Percentiles rank a stretch among this genome's conserved stretches.
These are phyloP conservation scores for Agelaius tricolor DNA, from an alignment of 2,113 vertebrate species.

Conservation along the genomic window DNA sequence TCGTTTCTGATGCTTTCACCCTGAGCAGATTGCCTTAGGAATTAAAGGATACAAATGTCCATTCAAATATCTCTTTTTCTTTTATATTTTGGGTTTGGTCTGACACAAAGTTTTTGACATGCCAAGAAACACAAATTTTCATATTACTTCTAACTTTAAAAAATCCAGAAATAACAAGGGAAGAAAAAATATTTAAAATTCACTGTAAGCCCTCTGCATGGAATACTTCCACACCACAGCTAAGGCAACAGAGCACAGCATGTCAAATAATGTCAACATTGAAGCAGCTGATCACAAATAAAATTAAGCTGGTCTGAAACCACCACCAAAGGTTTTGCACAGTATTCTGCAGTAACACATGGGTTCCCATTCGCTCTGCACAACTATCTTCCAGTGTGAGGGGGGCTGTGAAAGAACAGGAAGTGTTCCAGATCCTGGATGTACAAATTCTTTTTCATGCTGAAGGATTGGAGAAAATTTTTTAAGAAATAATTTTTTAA, in stretches of 20 bases:
- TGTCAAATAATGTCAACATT: background rate
- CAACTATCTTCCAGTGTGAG: background rate
- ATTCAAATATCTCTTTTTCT: background rate
- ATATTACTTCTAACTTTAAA: background rate
- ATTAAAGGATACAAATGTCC: background rate
- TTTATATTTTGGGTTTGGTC: background rate
- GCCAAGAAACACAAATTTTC: background rate
- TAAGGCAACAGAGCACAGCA: background rate
- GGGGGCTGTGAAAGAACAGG: background rate
- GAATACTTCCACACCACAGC: background rate
- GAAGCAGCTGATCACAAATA: background rate
- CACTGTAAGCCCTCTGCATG: background rate
- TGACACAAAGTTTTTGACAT: background rate
- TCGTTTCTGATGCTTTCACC: background rate
- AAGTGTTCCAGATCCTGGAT: background rate
- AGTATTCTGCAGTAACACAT: background rate
- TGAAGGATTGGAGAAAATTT: background rate
- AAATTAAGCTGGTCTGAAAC: background rate
- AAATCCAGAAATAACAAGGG: background rate
- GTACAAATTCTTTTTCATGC: background rate
- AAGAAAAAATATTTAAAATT: background rate
- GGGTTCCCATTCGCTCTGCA: background rate
- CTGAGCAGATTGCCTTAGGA: background rate
- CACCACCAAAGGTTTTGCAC: background rate
- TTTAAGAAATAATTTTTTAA: background rate